Evolutionary conservation across 2,888 invertebrate genomes (phyloP).

Genomic region (Drosophila tanythrix): DNA sequence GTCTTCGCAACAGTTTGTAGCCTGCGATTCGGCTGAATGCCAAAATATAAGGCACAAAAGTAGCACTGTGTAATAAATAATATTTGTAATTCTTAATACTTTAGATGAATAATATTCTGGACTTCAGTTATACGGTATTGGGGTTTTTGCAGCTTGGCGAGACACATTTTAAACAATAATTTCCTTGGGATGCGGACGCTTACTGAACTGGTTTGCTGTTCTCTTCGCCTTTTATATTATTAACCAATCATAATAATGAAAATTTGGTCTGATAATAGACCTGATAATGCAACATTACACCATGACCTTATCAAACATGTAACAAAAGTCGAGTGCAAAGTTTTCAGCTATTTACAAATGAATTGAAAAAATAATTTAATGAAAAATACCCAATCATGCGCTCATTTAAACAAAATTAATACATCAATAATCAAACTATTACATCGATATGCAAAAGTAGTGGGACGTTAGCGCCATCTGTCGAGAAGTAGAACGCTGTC

Average conservation of each 20-base stretch:
- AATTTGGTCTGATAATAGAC: conserved; percentile 28
- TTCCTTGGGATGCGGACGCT: conserved; percentile 14
- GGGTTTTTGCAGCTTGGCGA: conserved; percentile 1
- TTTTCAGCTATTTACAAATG: neutral
- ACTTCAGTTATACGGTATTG: conserved; percentile 13
- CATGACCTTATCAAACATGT: conserved; percentile 16
- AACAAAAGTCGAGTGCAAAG: neutral
- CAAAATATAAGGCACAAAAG: conserved; percentile 39
- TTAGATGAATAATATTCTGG: neutral
- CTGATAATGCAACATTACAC: conserved; percentile 40
- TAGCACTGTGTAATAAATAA: conserved; percentile 24
- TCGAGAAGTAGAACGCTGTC: neutral
- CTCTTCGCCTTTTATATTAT: conserved; percentile 53
- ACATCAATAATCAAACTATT: no score
- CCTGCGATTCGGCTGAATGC: conserved; percentile 22
- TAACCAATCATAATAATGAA: conserved; percentile 56
- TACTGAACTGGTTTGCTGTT: conserved; percentile 38
- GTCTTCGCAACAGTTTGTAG: conserved; percentile 45
- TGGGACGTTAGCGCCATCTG: neutral
- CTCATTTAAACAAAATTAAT: neutral
- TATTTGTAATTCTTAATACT: neutral
- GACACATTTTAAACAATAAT: conserved; percentile 25
- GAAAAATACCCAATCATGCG: neutral
- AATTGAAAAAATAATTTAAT: neutral
- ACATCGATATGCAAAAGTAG: neutral